A percentile compares a stretch with the other conserved stretches of the same genome.
Evolutionary conservation across 2,797 vertebrate genomes (phyloP).

Genomic region (Lates japonicus): DNA sequence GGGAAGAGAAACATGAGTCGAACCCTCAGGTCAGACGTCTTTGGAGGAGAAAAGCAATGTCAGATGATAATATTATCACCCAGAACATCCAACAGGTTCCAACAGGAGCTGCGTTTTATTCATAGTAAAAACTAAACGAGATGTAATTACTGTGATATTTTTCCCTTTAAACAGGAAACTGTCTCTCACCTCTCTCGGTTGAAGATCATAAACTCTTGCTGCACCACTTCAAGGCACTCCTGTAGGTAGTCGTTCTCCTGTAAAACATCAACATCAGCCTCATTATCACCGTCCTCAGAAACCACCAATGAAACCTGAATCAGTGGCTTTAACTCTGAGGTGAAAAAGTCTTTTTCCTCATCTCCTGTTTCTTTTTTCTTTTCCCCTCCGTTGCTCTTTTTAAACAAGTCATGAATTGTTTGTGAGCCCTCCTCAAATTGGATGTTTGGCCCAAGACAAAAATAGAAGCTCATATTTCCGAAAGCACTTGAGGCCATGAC

Average conservation of each 20-base stretch:
- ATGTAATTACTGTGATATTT: not conserved
- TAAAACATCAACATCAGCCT: constrained; percentile 15
- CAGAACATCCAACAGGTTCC: not conserved
- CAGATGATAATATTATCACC: not conserved
- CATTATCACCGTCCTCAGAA: no score
- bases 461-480: constrained; percentile 84
- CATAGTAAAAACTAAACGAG: not conserved
- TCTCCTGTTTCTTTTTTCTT: not conserved
- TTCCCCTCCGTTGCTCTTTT: constrained; percentile 43
- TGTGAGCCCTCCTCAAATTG: constrained; percentile 73
- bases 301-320: constrained; percentile 20
- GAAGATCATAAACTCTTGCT: constrained; percentile 99
- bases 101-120: not conserved
- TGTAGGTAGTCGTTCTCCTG: constrained; percentile 98
- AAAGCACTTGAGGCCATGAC: constrained; percentile 81
- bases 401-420: constrained; percentile 72
- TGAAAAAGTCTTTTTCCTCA: constrained; percentile 25
- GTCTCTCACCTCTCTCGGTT: constrained; percentile 96
- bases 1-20: not conserved
- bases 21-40: no score
- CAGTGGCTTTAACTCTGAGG: constrained; percentile 19
- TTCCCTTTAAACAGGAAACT: not conserved
- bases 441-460: constrained; percentile 79
- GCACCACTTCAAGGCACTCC: constrained; percentile 97
- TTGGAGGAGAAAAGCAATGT: no score